Base-by-base conservation (phyloP, 2,797 vertebrate genomes). In the Astyanax mexicanus region DNA sequence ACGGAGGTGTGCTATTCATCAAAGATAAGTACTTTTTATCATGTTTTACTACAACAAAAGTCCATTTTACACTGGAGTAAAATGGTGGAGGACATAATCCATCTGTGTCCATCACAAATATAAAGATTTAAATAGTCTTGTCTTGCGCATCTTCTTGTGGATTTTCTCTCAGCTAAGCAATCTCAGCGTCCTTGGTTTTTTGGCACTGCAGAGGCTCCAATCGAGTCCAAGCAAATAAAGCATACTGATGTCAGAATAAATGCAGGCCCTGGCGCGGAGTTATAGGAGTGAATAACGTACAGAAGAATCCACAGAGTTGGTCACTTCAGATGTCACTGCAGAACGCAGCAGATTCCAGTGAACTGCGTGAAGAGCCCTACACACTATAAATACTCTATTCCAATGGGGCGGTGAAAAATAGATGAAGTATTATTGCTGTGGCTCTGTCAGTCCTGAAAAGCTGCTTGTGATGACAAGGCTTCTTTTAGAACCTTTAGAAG, bases 331-430 rank as follows among this genome's bases (percentile, higher is more conserved):
- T 54, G 69, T 72, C 58, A 57, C 17, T 17, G 37, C 9, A 47
- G 8, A 52, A 37, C 37, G 21, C 61, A 37, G 23, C 58, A 70
- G 61, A 72, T 69, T 78, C 51, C 52, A 47, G 19, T 11, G 70
- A 54, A 23, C 58, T 12, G 12, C 65, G 29, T 12, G 45, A 58
- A 65, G 57, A 21, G 19, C 57, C 47, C 64, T 67, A 44, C 10
- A 65, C 35, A 25, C 67, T 75, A 68, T 75, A 77, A 67, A 77
- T 69, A 40, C 47, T 35, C 58, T 54, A 17, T 75, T 75, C 11
- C 66, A 66, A 45, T 25, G 17, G 73, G 23, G 25, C 15, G 25
- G 47, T 58, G 1, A 62, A 67, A 75, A 75, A 75, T 68, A 65
- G 69, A 70, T 75, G 23, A 49, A 52, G 61, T 45, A 67, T 75